Evolutionary conservation across 2,113 vertebrate genomes (phyloP).

Genomic region (Gasterosteus nipponicus): DNA sequence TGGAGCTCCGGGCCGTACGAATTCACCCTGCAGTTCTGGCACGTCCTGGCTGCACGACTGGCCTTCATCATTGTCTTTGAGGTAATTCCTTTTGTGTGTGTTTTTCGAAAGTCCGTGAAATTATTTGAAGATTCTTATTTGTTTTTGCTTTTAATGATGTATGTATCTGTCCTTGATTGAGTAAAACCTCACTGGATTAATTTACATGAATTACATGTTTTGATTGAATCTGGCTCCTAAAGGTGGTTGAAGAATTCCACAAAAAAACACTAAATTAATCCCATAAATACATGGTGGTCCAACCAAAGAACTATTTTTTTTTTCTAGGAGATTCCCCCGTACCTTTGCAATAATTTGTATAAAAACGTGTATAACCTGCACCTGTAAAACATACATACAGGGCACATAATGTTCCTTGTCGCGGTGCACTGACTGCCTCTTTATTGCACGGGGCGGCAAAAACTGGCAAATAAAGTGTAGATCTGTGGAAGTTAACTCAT

Average conservation of each 20-base stretch:
- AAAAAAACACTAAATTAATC: conserved; percentile 10
- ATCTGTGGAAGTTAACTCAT: conserved; percentile 26
- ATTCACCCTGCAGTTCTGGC: conserved; percentile 98
- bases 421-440: background rate
- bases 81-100: conserved; percentile 78
- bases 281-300: conserved; percentile 17
- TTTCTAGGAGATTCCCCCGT: background rate
- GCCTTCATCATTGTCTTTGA: conserved; percentile 99
- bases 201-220: conserved; percentile 5
- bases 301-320: conserved; percentile 5
- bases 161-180: background rate
- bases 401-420: background rate
- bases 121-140: conserved; percentile 20
- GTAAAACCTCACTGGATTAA: background rate
- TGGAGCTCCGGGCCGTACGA: conserved; percentile 92
- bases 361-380: background rate
- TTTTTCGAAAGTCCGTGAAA: conserved; percentile 39
- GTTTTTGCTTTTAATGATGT: background rate
- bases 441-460: conserved; percentile 17
- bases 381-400: background rate
- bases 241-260: conserved; percentile 7
- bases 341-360: background rate
- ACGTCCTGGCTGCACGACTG: conserved; percentile 93
- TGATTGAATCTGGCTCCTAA: conserved; percentile 9
- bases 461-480: conserved; percentile 1